Conservation (phyloP, 2,797 vertebrate species). For the Buceros bicornis region DNA sequence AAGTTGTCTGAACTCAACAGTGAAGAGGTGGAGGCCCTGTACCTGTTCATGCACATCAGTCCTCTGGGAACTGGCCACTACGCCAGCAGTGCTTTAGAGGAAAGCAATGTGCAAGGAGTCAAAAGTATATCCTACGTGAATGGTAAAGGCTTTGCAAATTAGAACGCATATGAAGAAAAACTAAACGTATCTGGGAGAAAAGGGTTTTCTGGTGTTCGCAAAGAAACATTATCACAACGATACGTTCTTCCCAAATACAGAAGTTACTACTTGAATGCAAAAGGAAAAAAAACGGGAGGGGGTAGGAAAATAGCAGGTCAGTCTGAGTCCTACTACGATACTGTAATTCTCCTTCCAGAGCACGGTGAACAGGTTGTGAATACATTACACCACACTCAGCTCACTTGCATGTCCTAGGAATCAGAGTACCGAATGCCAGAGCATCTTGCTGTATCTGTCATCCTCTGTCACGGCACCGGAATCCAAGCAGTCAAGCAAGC, state of each 20-base stretch:
- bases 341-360: neutral
- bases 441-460: neutral
- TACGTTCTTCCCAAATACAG: neutral
- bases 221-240: neutral
- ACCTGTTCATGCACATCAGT: neutral
- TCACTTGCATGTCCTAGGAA: constrained; percentile 13
- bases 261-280: neutral
- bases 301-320: neutral
- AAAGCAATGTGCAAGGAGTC: neutral
- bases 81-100: neutral
- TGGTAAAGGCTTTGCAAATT: neutral
- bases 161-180: neutral
- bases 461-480: neutral
- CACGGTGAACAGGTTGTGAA: neutral
- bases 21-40: neutral
- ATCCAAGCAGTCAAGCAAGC: neutral
- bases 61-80: neutral
- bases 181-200: neutral
- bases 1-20: neutral
- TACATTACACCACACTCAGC: neutral
- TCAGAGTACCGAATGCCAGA: neutral
- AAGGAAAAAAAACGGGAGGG: neutral
- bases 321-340: neutral
- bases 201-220: neutral
- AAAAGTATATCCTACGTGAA: neutral